Conservation (phyloP, 2,888 invertebrate genomes). For the Caradrina clavipalpis region DNA sequence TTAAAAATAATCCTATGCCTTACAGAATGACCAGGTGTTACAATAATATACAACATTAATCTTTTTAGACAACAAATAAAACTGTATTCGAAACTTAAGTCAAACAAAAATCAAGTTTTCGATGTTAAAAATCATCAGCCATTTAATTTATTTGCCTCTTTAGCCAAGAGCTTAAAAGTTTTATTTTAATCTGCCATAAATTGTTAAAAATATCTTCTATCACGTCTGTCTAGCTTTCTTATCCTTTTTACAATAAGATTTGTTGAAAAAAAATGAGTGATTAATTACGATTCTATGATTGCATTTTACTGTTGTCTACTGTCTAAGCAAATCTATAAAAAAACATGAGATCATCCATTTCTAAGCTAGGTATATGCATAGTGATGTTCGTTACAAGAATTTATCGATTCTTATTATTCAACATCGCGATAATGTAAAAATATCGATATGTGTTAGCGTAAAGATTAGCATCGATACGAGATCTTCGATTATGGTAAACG, state of each 20-base stretch:
- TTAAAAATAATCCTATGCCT: background rate
- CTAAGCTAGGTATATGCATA: conserved; percentile 17
- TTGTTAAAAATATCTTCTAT: conserved; percentile 37
- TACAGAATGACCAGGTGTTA: background rate
- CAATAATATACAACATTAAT: background rate
- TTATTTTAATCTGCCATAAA: conserved; percentile 22
- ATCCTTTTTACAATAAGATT: conserved; percentile 45
- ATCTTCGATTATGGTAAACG: conserved; percentile 43
- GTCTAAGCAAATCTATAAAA: conserved; percentile 55
- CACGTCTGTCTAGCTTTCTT: conserved; percentile 41
- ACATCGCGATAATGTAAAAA: conserved; percentile 48
- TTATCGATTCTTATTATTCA: conserved; percentile 53
- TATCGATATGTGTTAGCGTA: conserved; percentile 51
- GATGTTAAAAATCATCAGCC: background rate
- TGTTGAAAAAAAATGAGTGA: conserved; percentile 52
- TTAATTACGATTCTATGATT: conserved; percentile 62
- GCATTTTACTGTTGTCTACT: conserved; percentile 58
- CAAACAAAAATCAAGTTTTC: conserved; percentile 8
- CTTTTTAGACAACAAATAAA: background rate
- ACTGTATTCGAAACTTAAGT: background rate
- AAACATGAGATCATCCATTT: conserved; percentile 58
- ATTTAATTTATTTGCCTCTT: conserved; percentile 3
- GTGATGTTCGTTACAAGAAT: conserved; percentile 44
- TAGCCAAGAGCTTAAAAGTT: background rate
- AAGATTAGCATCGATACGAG: conserved; percentile 36